phyloP scores from a whole-genome alignment of 1,140 invertebrate genomes.

The Drosophila bipectinata region DNA sequence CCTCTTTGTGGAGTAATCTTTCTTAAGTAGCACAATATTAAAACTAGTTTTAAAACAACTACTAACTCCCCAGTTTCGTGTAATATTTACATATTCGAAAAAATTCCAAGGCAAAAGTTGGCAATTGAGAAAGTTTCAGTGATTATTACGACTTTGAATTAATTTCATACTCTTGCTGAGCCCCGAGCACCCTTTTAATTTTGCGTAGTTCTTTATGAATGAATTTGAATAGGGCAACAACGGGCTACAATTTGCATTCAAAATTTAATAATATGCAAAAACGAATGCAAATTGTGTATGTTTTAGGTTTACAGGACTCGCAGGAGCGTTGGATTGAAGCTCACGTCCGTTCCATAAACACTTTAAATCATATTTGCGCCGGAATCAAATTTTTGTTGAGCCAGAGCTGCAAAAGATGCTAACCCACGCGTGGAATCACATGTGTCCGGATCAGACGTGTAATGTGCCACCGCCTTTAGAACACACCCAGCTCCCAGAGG shows the following conservation, averaged over 20 bases:
- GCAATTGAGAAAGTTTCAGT: background rate
- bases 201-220: background rate
- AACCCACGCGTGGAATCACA: constrained; percentile 15
- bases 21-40: no score
- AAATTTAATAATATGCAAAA: constrained; percentile 1
- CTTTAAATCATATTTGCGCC: constrained; percentile 11
- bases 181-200: background rate
- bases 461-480: constrained; percentile 32
- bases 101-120: background rate
- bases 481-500: constrained; percentile 1
- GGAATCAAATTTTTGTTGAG: constrained; percentile 14
- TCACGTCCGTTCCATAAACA: constrained; percentile 5
- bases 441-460: constrained; percentile 30
- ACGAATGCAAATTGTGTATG: background rate
- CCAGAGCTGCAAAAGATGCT: constrained; percentile 4
- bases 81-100: background rate
- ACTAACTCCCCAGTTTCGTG: no score
- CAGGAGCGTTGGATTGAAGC: no score
- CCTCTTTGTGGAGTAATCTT: no score
- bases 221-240: background rate
- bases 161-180: background rate
- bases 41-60: no score
- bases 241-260: background rate
- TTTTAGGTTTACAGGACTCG: no score
- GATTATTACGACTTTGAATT: background rate